These are phyloP conservation scores for Tympanuchus pallidicinctus DNA, from an alignment of 2,113 vertebrate genomes.

Conservation along the genomic window DNA sequence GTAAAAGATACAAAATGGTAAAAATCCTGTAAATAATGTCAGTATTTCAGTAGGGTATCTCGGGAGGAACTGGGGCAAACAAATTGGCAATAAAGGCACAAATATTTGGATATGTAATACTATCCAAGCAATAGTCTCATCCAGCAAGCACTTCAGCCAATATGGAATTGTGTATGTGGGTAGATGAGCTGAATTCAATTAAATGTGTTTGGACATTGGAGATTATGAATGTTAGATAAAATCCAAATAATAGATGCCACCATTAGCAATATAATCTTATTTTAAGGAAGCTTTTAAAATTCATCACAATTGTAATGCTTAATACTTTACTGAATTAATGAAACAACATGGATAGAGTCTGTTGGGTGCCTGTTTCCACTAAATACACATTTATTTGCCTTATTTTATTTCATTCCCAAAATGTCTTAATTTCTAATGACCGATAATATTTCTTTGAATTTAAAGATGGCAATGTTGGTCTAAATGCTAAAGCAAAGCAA, in stretches of 20 bases:
- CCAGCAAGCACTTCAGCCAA: background rate
- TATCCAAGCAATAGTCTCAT: constrained; percentile 17
- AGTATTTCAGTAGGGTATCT: background rate
- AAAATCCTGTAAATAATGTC: background rate
- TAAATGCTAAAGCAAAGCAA: background rate
- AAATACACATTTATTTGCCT: background rate
- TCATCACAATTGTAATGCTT: background rate
- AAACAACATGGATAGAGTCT: background rate
- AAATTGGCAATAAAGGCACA: constrained; percentile 5
- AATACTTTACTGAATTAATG: background rate
- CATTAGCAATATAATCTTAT: background rate
- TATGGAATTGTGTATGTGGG: background rate
- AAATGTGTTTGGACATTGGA: background rate
- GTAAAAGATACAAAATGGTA: background rate
- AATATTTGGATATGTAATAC: constrained; percentile 45
- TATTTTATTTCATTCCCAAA: background rate
- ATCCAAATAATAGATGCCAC: background rate
- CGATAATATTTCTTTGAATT: background rate
- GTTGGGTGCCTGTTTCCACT: background rate
- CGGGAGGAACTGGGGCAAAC: background rate
- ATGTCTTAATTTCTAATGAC: background rate
- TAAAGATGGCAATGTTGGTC: background rate
- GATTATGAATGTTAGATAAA: background rate
- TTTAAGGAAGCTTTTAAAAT: constrained; percentile 21
- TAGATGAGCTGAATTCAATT: constrained; percentile 23